Evolutionary conservation across 2,888 invertebrate genomes (phyloP).

Genomic region (Caprella mutica): DNA sequence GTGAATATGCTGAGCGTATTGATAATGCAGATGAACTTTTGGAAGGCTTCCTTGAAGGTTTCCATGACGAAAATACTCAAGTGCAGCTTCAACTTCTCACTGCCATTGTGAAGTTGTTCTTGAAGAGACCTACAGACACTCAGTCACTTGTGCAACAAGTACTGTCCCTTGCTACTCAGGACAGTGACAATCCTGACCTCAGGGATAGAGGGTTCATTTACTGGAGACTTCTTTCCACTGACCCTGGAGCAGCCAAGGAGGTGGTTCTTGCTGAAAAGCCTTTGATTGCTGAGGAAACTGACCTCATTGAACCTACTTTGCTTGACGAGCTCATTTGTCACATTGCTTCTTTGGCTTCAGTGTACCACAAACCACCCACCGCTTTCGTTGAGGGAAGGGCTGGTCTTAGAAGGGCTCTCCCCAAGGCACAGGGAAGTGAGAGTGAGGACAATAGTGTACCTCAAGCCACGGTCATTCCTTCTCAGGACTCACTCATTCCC

Average conservation of each 20-base stretch:
- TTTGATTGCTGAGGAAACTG: conserved; percentile 93
- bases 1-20: conserved; percentile 97
- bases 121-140: conserved; percentile 95
- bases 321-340: conserved; percentile 97
- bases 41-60: conserved; percentile 95
- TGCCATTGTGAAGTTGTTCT: conserved; percentile 94
- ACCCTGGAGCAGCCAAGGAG: conserved; percentile 98
- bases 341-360: conserved; percentile 93
- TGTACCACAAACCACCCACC: conserved; percentile 97
- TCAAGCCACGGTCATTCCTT: conserved; percentile 50
- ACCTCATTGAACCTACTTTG: conserved; percentile 89
- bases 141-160: conserved; percentile 97
- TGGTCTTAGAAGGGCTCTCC: conserved; percentile 31
- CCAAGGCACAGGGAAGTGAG: no score
- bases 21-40: conserved; percentile 97
- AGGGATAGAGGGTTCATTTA: conserved; percentile 98
- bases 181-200: conserved; percentile 94
- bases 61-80: conserved; percentile 91
- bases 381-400: conserved; percentile 86
- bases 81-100: conserved; percentile 92
- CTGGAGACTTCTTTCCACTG: conserved; percentile 95
- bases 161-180: conserved; percentile 56
- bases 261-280: conserved; percentile 98
- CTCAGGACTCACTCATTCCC: conserved; percentile 87
- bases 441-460: conserved; percentile 21